Evolutionary conservation across 1,140 invertebrate genomes (phyloP).

Genomic region (Dendroctonus ponderosae): DNA sequence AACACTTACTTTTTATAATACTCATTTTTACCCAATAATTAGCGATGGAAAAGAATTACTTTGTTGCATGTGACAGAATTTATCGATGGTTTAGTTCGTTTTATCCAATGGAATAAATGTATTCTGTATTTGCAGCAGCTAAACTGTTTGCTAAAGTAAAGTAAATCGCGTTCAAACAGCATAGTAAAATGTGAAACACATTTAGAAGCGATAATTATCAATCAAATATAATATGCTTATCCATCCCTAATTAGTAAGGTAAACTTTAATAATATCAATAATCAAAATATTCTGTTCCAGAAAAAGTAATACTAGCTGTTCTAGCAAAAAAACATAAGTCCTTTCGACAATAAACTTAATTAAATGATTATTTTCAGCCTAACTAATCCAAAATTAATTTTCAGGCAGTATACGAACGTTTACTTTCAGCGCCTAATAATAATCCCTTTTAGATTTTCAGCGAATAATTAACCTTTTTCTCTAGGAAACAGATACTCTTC

Average conservation of each 20-base stretch:
- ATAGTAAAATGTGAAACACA: too few relatives aligned
- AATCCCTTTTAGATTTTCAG: constrained; percentile 39
- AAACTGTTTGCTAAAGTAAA: too few relatives aligned
- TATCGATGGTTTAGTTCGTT: too few relatives aligned
- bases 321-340: constrained; percentile 5
- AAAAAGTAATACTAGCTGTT: constrained; percentile 8
- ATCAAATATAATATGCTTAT: too few relatives aligned
- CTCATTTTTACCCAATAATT: background rate
- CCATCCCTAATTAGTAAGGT: too few relatives aligned
- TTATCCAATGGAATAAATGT: too few relatives aligned
- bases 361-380: constrained; percentile 16
- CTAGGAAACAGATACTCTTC: constrained; percentile 37
- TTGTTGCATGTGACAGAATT: too few relatives aligned
- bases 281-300: constrained; percentile 31
- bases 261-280: background rate
- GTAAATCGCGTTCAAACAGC: too few relatives aligned
- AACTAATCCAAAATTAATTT: constrained; percentile 35
- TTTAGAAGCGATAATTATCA: too few relatives aligned
- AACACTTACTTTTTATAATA: background rate
- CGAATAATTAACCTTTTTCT: constrained; percentile 39
- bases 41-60: background rate
- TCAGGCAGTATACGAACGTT: constrained; percentile 38
- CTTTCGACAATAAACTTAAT: constrained; percentile 5
- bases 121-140: too few relatives aligned
- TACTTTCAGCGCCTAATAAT: constrained; percentile 34